Conservation (phyloP, 2,888 invertebrate genomes). For the Caenorhabditis sp. region DNA sequence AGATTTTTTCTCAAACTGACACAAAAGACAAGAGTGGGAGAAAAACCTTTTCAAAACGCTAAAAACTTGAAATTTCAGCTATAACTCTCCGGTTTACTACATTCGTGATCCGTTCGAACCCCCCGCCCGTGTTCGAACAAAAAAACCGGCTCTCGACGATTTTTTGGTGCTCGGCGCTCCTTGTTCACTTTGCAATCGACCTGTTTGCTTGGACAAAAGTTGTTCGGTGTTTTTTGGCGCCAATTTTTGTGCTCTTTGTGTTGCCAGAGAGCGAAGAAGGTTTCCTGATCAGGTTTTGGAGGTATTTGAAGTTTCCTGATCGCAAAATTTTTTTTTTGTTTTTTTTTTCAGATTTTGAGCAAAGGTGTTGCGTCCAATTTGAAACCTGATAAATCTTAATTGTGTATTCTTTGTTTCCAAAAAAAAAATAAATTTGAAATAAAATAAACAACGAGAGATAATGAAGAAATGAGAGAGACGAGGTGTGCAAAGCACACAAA, state of each 20-base stretch:
- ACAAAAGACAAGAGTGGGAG: too few species aligned
- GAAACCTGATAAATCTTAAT: not conserved
- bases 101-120: slow-evolving; percentile 58
- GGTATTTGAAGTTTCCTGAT: slow-evolving; percentile 15
- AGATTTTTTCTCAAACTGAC: too few species aligned
- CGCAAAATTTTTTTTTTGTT: too few species aligned
- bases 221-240: slow-evolving; percentile 53
- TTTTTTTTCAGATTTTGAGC: slow-evolving; percentile 10
- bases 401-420: not conserved
- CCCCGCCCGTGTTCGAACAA: slow-evolving; percentile 36
- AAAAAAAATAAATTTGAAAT: not conserved
- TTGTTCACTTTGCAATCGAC: slow-evolving; percentile 45
- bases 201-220: slow-evolving; percentile 49
- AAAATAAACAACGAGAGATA: not conserved
- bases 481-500: not conserved
- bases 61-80: slow-evolving; percentile 31
- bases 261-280: slow-evolving; percentile 44
- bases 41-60: too few species aligned
- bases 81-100: slow-evolving; percentile 50
- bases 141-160: slow-evolving; percentile 49
- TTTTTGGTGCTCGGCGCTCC: slow-evolving; percentile 51
- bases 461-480: not conserved
- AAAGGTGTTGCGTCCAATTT: slow-evolving; percentile 7
- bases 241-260: slow-evolving; percentile 52
- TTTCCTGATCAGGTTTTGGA: slow-evolving; percentile 49